A percentile compares a stretch with the other conserved stretches of the same genome.
Conservation (phyloP, 1,140 invertebrate species). For the Drosophila serrata region DNA sequence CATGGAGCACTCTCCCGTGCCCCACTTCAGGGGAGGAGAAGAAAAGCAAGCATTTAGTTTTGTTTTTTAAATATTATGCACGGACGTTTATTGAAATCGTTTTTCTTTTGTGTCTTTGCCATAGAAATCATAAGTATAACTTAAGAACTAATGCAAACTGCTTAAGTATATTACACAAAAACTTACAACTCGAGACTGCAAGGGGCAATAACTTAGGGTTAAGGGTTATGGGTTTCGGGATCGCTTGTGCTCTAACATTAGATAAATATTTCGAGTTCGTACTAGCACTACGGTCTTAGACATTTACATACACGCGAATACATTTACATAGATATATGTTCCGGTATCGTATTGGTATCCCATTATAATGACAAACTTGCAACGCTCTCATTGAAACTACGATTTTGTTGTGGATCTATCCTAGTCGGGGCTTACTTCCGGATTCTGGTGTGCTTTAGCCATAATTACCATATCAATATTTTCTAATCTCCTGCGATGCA, state of each 20-base stretch:
- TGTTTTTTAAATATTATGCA: slow-evolving; percentile 77
- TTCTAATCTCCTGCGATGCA: slow-evolving; percentile 1
- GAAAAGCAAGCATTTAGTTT: slow-evolving; percentile 59
- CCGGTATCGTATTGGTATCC: slow-evolving; percentile 37
- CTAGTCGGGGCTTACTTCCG: slow-evolving; percentile 20
- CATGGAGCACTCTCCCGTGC: slow-evolving; percentile 2
- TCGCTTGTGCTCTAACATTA: slow-evolving; percentile 73
- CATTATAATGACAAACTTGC: slow-evolving; percentile 48
- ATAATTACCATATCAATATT: slow-evolving; percentile 39
- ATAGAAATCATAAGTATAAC: slow-evolving; percentile 63
- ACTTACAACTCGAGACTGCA: slow-evolving; percentile 49
- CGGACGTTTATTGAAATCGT: slow-evolving; percentile 81
- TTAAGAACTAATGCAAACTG: slow-evolving; percentile 72
- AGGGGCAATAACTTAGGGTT: slow-evolving; percentile 23
- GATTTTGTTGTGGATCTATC: slow-evolving; percentile 31
- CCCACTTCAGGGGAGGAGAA: slow-evolving; percentile 38
- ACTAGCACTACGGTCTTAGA: slow-evolving; percentile 71
- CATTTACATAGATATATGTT: slow-evolving; percentile 65
- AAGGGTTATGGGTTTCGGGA: slow-evolving; percentile 7
- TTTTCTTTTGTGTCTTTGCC: slow-evolving; percentile 59
- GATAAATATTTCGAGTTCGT: slow-evolving; percentile 66
- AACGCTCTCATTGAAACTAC: slow-evolving; percentile 40
- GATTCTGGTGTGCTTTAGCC: slow-evolving; percentile 35
- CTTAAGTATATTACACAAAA: slow-evolving; percentile 79
- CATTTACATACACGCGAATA: slow-evolving; percentile 70